Evolutionary conservation across 1,140 invertebrate genomes (phyloP).

Genomic region (Hermetia illucens): DNA sequence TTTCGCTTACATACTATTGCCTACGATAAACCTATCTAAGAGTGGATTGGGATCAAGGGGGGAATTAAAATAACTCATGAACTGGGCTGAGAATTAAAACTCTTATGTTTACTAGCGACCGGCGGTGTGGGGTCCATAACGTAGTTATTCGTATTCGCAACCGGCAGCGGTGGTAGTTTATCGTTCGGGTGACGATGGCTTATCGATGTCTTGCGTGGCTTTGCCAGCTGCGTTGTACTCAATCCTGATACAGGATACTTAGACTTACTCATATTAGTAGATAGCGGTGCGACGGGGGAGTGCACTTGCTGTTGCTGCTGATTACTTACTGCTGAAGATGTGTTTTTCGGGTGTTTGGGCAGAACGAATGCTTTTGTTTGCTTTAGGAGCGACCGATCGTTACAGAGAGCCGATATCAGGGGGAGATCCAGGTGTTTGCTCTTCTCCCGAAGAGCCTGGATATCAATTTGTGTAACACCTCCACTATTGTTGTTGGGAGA

Average conservation of each 20-base stretch:
- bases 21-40: too few relatives aligned
- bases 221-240: slow-evolving; percentile 40
- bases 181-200: slow-evolving; percentile 45
- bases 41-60: too few relatives aligned
- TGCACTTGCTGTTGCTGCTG: slow-evolving; percentile 6
- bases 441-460: slow-evolving; percentile 67
- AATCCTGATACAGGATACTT: slow-evolving; percentile 48
- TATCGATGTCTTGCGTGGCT: slow-evolving; percentile 38
- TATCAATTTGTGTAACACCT: slow-evolving; percentile 46
- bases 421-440: slow-evolving; percentile 77
- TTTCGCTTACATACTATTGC: too few relatives aligned
- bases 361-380: slow-evolving; percentile 70
- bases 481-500: slow-evolving; percentile 4
- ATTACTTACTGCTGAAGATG: neutral
- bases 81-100: slow-evolving; percentile 16
- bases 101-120: slow-evolving; percentile 22
- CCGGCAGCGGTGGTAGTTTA: slow-evolving; percentile 32
- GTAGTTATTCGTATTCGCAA: slow-evolving; percentile 28
- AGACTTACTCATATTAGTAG: neutral
- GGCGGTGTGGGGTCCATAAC: slow-evolving; percentile 26
- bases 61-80: too few relatives aligned
- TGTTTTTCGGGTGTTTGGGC: slow-evolving; percentile 42
- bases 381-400: slow-evolving; percentile 69
- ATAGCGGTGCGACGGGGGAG: too few relatives aligned
- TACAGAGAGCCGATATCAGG: slow-evolving; percentile 76